Percentiles rank a stretch among this genome's conserved stretches.
phyloP scores from a whole-genome alignment of 2,888 invertebrate genomes.

The Nysson spinosus region DNA sequence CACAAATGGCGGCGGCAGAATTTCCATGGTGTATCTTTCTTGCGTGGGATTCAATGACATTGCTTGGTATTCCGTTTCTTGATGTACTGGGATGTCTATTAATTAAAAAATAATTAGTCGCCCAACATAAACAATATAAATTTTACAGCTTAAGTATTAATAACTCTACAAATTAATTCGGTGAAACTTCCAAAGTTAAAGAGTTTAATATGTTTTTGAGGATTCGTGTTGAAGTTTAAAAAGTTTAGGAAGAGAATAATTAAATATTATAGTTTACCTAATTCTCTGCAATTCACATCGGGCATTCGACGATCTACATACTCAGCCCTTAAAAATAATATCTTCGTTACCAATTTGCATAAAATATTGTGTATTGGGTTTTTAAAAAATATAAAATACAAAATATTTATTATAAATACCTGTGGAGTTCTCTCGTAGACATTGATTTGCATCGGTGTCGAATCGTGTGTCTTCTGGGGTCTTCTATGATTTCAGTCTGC shows the following conservation, averaged over 20 bases:
- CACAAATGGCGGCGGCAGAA: slow-evolving; percentile 81
- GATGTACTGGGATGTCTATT: slow-evolving; percentile 12
- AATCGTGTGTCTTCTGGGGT: slow-evolving; percentile 21
- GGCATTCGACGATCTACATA: slow-evolving; percentile 7
- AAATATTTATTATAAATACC: slow-evolving; percentile 8
- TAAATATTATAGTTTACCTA: slow-evolving; percentile 22
- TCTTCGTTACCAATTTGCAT: too few species aligned
- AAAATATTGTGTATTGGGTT: too few species aligned
- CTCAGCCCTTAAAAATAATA: slow-evolving; percentile 12
- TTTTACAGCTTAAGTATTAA: neutral
- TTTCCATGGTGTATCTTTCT: slow-evolving; percentile 55
- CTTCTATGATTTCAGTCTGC: slow-evolving; percentile 26
- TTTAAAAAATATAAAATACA: too few species aligned
- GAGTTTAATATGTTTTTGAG: too few species aligned
- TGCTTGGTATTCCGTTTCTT: slow-evolving; percentile 3
- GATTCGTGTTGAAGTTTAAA: too few species aligned
- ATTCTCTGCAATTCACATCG: slow-evolving; percentile 7
- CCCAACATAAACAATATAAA: neutral
- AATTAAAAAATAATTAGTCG: neutral
- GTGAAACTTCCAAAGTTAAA: too few species aligned
- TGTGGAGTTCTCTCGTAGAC: slow-evolving; percentile 8
- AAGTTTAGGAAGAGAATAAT: too few species aligned
- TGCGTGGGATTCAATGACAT: neutral
- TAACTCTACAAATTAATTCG: neutral
- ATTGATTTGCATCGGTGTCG: slow-evolving; percentile 22